These are phyloP conservation scores for Oncorhynchus kisutch DNA, from an alignment of 2,113 vertebrate species.

Conservation along the genomic window DNA sequence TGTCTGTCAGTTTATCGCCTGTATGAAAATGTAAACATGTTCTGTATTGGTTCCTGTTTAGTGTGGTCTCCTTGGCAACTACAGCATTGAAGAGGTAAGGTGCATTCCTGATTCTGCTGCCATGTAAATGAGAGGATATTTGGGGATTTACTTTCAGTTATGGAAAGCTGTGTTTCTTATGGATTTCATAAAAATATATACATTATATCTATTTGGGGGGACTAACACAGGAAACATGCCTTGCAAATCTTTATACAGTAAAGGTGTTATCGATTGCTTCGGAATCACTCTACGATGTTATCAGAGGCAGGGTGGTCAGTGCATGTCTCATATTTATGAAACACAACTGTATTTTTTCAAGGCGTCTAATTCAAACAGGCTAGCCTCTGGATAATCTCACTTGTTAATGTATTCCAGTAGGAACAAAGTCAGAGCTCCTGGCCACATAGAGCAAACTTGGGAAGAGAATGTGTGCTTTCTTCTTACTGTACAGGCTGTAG, in stretches of 20 bases:
- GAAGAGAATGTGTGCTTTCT: slow-evolving; percentile 18
- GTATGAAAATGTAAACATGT: background rate
- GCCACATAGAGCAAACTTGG: background rate
- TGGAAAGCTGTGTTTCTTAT: too few species aligned
- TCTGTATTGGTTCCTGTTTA: background rate
- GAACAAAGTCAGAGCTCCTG: background rate
- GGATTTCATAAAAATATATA: too few species aligned
- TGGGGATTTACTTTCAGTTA: too few species aligned
- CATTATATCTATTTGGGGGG: too few species aligned
- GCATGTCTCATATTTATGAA: background rate
- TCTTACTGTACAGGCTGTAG: background rate
- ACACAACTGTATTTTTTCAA: background rate
- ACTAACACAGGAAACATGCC: too few species aligned
- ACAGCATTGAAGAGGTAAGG: background rate
- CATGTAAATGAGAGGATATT: too few species aligned
- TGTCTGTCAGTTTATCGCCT: background rate
- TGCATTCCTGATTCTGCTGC: too few species aligned
- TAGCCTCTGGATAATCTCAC: background rate
- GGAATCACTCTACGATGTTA: background rate
- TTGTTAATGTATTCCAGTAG: background rate
- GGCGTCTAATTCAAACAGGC: too few species aligned
- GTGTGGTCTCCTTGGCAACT: background rate
- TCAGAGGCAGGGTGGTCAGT: background rate
- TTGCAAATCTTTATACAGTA: too few species aligned
- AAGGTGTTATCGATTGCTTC: too few species aligned